Evolutionary conservation across 1,140 invertebrate species (phyloP).

Genomic region (Drosophila trapezifrons): DNA sequence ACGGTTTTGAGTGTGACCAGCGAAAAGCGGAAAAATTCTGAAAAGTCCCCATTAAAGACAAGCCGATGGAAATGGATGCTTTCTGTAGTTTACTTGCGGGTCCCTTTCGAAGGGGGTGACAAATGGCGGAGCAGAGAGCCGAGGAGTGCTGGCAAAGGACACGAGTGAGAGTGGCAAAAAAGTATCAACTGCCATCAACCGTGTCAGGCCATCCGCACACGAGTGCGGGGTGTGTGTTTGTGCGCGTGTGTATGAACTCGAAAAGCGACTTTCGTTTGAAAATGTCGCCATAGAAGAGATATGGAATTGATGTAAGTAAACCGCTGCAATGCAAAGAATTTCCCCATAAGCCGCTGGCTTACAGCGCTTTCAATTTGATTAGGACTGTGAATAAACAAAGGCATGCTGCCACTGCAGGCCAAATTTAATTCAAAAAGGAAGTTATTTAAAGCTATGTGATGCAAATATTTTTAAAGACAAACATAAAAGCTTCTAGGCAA

Average conservation of each 20-base stretch:
- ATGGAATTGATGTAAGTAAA: conserved; percentile 37
- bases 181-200: conserved; percentile 41
- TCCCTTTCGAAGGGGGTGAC: conserved; percentile 1
- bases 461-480: not conserved
- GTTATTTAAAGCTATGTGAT: not conserved
- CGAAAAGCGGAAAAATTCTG: conserved; percentile 22
- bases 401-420: not conserved
- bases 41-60: conserved; percentile 39
- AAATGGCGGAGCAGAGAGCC: conserved; percentile 9
- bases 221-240: conserved; percentile 2
- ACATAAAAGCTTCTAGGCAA: not conserved
- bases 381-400: conserved; percentile 17
- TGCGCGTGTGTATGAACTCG: conserved; percentile 36
- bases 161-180: conserved; percentile 20
- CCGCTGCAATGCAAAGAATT: conserved; percentile 44
- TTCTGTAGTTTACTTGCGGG: conserved; percentile 4
- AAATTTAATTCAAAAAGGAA: not conserved
- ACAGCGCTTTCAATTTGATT: conserved; percentile 34
- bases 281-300: conserved; percentile 43
- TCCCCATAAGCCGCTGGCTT: conserved; percentile 27
- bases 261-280: conserved; percentile 55
- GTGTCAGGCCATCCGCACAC: conserved; percentile 8
- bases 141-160: not conserved
- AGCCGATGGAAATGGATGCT: conserved; percentile 31
- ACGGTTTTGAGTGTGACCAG: conserved; percentile 32